Conservation (phyloP, 64 coral and sea anemone genomes). For the Stichodactyla helianthus region DNA sequence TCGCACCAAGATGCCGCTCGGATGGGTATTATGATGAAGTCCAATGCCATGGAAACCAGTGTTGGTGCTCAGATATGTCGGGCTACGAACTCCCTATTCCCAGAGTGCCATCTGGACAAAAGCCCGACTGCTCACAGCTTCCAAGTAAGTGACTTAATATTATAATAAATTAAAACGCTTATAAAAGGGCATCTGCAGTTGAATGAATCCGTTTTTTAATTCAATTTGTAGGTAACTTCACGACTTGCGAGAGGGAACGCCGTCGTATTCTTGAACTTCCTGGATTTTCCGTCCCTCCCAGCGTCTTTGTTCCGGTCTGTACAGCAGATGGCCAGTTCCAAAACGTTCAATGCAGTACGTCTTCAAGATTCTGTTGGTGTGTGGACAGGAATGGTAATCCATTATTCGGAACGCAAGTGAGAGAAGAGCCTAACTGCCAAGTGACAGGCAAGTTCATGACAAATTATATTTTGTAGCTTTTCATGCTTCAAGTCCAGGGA, state of each 20-base stretch:
- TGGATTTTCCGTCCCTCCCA: slow-evolving; percentile 47
- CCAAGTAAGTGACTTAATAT: slow-evolving; percentile 11
- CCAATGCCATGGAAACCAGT: slow-evolving; percentile 40
- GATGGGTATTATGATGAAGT: slow-evolving; percentile 34
- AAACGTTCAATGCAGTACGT: slow-evolving; percentile 41
- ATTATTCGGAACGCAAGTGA: slow-evolving; percentile 52
- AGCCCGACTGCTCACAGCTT: slow-evolving; percentile 27
- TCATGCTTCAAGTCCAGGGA: no score
- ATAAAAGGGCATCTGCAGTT: no score
- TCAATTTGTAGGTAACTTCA: slow-evolving; percentile 29
- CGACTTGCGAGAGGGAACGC: slow-evolving; percentile 41
- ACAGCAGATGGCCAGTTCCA: slow-evolving; percentile 63
- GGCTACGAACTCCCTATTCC: slow-evolving; percentile 52
- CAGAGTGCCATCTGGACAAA: slow-evolving; percentile 16
- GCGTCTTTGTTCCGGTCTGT: slow-evolving; percentile 45
- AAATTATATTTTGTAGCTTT: no score
- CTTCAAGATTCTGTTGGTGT: slow-evolving; percentile 69
- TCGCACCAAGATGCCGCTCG: slow-evolving; percentile 22
- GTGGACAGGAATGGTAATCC: slow-evolving; percentile 63
- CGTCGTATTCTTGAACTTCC: slow-evolving; percentile 38
- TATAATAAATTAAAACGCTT: not conserved
- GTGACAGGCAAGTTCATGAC: slow-evolving; percentile 33
- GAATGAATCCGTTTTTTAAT: not conserved
- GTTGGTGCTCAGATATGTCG: slow-evolving; percentile 55
- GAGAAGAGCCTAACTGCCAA: slow-evolving; percentile 53